These are phyloP conservation scores for Melanchra persicariae DNA, from an alignment of 2,888 invertebrate species.

Conservation along the genomic window DNA sequence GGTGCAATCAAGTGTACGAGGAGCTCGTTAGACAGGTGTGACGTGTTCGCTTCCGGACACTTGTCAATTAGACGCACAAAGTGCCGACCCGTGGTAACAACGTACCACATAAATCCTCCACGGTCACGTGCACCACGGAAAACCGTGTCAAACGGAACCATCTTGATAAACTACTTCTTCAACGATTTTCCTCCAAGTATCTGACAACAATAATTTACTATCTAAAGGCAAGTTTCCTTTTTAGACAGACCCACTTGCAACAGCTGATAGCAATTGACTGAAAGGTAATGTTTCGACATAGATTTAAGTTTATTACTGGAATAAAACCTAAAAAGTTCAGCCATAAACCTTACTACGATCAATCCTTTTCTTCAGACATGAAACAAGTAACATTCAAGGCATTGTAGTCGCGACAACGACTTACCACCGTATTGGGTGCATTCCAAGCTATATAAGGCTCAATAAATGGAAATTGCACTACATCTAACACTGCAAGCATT, in stretches of 20 bases:
- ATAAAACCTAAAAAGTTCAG: conserved; percentile 42
- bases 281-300: neutral
- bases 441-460: conserved; percentile 77
- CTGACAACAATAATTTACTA: conserved; percentile 36
- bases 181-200: conserved; percentile 61
- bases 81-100: conserved; percentile 78
- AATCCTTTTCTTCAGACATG: conserved; percentile 61
- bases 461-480: conserved; percentile 84
- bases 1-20: conserved; percentile 62
- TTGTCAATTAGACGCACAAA: conserved; percentile 87
- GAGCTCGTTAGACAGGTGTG: conserved; percentile 78
- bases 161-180: conserved; percentile 63
- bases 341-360: conserved; percentile 38
- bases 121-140: conserved; percentile 69
- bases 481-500: conserved; percentile 83
- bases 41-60: conserved; percentile 77
- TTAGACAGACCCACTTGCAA: conserved; percentile 8
- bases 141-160: conserved; percentile 69
- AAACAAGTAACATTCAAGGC: conserved; percentile 65
- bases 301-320: conserved; percentile 15
- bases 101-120: conserved; percentile 78
- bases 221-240: conserved; percentile 19
- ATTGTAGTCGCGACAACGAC: conserved; percentile 67
- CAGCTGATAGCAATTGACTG: conserved; percentile 1
- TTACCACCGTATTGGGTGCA: conserved; percentile 74